These are phyloP conservation scores for Parazoanthus darwini DNA, from an alignment of 92 coral and sea anemone genomes.

Conservation along the genomic window DNA sequence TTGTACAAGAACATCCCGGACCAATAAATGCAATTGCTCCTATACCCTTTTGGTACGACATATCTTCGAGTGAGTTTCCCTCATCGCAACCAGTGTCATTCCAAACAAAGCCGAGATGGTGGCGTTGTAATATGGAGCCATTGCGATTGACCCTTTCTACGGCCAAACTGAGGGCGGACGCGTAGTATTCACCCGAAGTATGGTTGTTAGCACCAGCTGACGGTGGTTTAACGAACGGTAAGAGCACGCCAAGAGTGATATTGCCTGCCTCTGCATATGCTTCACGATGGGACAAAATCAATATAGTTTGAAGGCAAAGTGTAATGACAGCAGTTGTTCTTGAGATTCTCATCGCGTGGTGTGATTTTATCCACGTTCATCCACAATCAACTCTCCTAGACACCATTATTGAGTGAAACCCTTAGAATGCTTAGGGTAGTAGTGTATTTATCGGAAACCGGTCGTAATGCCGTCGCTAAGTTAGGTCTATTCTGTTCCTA, in stretches of 20 bases:
- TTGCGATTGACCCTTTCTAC: slow-evolving; percentile 54
- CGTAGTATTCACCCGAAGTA: slow-evolving; percentile 48
- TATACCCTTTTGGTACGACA: slow-evolving; percentile 41
- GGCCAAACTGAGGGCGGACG: slow-evolving; percentile 65
- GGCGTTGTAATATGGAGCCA: slow-evolving; percentile 46
- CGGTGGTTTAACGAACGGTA: slow-evolving; percentile 25
- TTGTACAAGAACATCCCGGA: slow-evolving; percentile 79
- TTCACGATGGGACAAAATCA: slow-evolving; percentile 24
- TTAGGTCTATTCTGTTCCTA: slow-evolving; percentile 29
- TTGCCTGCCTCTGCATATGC: slow-evolving; percentile 27
- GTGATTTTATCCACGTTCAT: slow-evolving; percentile 2
- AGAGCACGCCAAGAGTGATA: slow-evolving; percentile 30
- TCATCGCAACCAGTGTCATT: slow-evolving; percentile 46
- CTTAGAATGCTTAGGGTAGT: background rate
- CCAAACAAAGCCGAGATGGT: slow-evolving; percentile 56
- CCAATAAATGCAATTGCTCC: slow-evolving; percentile 81
- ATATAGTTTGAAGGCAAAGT: slow-evolving; percentile 27
- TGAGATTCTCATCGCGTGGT: slow-evolving; percentile 36
- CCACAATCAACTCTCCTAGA: background rate
- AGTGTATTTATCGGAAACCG: background rate
- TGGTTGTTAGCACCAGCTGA: background rate
- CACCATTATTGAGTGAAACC: slow-evolving; percentile 1
- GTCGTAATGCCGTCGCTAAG: slow-evolving; percentile 24
- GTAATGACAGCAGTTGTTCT: background rate
- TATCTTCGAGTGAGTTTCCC: slow-evolving; percentile 42